These are phyloP conservation scores for Parochlus steinenii DNA, from an alignment of 2,888 invertebrate genomes.

Conservation along the genomic window DNA sequence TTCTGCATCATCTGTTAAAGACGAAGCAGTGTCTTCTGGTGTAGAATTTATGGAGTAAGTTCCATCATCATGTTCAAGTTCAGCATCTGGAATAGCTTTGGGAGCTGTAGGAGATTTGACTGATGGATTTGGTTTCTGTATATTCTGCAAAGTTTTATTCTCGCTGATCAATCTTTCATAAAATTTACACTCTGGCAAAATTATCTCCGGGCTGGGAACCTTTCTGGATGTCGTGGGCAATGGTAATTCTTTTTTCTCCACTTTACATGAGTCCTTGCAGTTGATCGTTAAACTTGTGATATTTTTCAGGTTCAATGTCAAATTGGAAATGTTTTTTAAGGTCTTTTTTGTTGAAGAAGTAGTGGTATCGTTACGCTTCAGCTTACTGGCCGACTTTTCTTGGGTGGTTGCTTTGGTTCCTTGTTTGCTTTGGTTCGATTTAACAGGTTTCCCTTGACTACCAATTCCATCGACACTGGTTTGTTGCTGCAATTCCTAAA, in stretches of 20 bases:
- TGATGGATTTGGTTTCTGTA: conserved; percentile 5
- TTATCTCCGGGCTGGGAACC: background rate
- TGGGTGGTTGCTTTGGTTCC: conserved; percentile 6
- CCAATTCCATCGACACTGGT: too few species aligned
- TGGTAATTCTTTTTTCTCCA: background rate
- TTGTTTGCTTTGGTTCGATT: too few species aligned
- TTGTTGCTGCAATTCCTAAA: too few species aligned
- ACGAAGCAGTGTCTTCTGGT: background rate
- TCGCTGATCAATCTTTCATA: conserved; percentile 8
- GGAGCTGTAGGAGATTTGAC: conserved; percentile 4
- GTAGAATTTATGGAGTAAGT: conserved; percentile 9
- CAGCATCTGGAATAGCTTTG: background rate
- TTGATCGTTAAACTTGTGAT: conserved; percentile 8
- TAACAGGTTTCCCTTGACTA: too few species aligned
- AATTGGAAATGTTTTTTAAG: conserved; percentile 27
- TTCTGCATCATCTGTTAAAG: conserved; percentile 5
- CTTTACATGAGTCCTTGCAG: background rate
- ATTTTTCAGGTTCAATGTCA: conserved; percentile 23
- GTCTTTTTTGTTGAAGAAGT: conserved; percentile 16
- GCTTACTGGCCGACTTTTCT: conserved; percentile 4
- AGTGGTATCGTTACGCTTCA: conserved; percentile 1
- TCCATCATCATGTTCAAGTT: conserved; percentile 4
- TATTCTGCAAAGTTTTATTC: conserved; percentile 7
- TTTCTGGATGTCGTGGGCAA: background rate
- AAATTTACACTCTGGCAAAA: conserved; percentile 8